Evolutionary conservation across 2,113 vertebrate species (phyloP).

Genomic region (Actinemys pallida): DNA sequence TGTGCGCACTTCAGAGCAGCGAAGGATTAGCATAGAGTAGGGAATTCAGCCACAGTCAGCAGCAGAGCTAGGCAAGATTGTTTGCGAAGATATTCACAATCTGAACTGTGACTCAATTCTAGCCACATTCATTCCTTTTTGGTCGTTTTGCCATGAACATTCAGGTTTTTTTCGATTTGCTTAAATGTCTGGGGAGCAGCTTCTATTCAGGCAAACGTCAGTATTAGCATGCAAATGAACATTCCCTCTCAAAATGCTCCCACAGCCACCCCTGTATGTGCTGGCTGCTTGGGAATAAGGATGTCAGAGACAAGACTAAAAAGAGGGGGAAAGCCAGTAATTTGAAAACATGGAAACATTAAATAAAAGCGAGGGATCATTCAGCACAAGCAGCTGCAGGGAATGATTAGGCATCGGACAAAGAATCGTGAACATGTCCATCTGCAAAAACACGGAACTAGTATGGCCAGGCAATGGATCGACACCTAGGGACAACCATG

Average conservation of each 20-base stretch:
- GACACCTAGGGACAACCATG: fast-evolving
- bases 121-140: not conserved
- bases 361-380: not conserved
- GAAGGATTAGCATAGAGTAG: not conserved
- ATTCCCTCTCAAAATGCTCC: not conserved
- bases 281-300: not conserved
- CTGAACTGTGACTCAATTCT: not conserved
- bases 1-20: not conserved
- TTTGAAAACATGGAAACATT: constrained; percentile 22
- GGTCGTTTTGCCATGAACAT: not conserved
- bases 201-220: not conserved
- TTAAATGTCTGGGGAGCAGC: not conserved
- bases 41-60: fast-evolving
- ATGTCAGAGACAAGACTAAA: not conserved
- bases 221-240: not conserved
- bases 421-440: not conserved
- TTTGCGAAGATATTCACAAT: not conserved
- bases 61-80: not conserved
- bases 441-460: not conserved
- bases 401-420: not conserved
- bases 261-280: not conserved
- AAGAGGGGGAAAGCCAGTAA: constrained; percentile 5
- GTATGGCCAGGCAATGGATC: fast-evolving
- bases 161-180: not conserved
- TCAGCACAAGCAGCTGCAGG: not conserved